These are phyloP conservation scores for Paradisaea rubra DNA, from an alignment of 2,113 vertebrate species.

Conservation along the genomic window DNA sequence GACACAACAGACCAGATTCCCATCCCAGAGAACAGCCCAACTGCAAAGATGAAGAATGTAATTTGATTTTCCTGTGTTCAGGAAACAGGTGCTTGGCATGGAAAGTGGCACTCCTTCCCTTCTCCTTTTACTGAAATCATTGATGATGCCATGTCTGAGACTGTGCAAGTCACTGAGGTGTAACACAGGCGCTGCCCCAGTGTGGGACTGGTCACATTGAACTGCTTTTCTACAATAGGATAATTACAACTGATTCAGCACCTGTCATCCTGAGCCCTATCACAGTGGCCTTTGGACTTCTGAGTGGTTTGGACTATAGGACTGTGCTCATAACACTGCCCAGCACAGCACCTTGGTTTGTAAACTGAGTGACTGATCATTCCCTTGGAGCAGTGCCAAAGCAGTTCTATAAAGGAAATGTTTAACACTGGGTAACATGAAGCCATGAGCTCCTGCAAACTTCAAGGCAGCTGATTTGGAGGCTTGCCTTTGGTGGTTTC, in stretches of 20 bases:
- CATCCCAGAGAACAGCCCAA: not conserved
- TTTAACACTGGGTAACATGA: not conserved
- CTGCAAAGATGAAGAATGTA: not conserved
- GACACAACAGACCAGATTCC: not conserved
- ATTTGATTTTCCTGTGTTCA: not conserved
- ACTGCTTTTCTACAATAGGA: not conserved
- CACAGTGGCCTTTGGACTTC: not conserved
- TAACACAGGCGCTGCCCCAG: not conserved
- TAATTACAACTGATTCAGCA: slow-evolving; percentile 22
- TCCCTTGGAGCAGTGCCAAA: not conserved
- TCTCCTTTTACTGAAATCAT: not conserved
- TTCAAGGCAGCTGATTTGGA: not conserved
- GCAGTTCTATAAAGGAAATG: not conserved
- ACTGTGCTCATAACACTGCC: not conserved
- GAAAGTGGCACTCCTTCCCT: not conserved
- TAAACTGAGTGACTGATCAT: not conserved
- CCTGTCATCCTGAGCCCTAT: not conserved
- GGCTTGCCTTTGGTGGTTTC: not conserved
- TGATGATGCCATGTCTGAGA: not conserved
- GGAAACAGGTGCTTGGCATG: not conserved
- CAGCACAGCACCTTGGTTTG: not conserved
- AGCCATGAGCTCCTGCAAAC: not conserved
- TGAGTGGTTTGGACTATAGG: not conserved
- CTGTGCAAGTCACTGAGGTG: slow-evolving; percentile 3
- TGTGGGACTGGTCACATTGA: not conserved